These are phyloP conservation scores for Oryzias dopingdopingensis DNA, from an alignment of 2,797 vertebrate species.

Conservation along the genomic window DNA sequence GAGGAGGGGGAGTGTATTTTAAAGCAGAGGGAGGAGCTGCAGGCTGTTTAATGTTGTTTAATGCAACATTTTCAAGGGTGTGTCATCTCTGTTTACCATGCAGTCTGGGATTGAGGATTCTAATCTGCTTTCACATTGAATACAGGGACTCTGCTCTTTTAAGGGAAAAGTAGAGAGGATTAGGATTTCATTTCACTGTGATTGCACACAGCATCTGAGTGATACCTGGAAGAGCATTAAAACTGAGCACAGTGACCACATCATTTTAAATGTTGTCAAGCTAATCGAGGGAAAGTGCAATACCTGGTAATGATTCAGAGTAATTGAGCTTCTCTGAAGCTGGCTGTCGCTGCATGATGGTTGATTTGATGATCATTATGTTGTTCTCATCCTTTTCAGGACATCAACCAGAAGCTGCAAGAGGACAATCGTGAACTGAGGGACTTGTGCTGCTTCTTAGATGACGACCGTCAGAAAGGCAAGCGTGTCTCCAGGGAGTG, in stretches of 20 bases:
- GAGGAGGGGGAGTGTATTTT: constrained; percentile 25
- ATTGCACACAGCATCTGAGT: constrained; percentile 33
- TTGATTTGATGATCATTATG: constrained; percentile 2
- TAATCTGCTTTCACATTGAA: constrained; percentile 32
- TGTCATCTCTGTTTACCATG: constrained; percentile 17
- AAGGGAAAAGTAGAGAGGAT: constrained; percentile 39
- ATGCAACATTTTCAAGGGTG: constrained; percentile 23
- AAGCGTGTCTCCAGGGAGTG: constrained; percentile 95
- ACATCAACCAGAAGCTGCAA: constrained; percentile 97
- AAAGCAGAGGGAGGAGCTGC: constrained; percentile 19
- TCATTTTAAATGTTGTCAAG: constrained; percentile 20
- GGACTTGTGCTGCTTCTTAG: constrained; percentile 96
- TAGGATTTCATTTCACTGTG: constrained; percentile 57
- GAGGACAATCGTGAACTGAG: constrained; percentile 96
- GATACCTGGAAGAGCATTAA: constrained; percentile 43
- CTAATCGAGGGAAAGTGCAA: constrained; percentile 11
- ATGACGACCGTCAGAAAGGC: constrained; percentile 95
- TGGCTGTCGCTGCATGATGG: too few relatives aligned
- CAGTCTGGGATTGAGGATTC: constrained; percentile 14
- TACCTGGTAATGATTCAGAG: too few relatives aligned
- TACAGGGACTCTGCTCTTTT: constrained; percentile 37
- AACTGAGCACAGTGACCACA: constrained; percentile 26
- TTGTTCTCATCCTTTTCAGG: constrained; percentile 67
- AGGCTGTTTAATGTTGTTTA: constrained; percentile 19
- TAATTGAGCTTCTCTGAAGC: too few relatives aligned